phyloP scores from a whole-genome alignment of 1,140 invertebrate genomes.

The Augochlora pura region DNA sequence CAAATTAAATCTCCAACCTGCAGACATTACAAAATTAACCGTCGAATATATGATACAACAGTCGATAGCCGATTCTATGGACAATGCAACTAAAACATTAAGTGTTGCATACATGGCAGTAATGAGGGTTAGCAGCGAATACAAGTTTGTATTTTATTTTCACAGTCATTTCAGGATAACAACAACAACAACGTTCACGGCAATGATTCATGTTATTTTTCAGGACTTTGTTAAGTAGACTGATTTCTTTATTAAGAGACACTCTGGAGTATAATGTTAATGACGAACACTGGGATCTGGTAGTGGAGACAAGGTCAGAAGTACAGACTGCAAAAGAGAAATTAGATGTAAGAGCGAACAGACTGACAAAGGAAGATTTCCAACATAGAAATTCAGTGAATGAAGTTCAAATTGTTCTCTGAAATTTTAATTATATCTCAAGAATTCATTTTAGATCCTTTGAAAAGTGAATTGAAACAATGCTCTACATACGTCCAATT shows the following conservation, averaged over 20 bases:
- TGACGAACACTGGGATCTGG: slow-evolving; percentile 72
- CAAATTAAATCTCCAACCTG: slow-evolving; percentile 64
- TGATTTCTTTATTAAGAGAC: slow-evolving; percentile 72
- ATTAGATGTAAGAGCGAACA: slow-evolving; percentile 59
- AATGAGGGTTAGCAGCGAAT: slow-evolving; percentile 70
- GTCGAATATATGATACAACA: slow-evolving; percentile 75
- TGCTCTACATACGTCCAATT: too few species aligned
- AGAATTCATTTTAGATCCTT: too few species aligned
- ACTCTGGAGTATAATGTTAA: slow-evolving; percentile 64
- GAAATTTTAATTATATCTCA: too few species aligned
- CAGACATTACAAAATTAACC: slow-evolving; percentile 67
- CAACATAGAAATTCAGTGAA: too few species aligned
- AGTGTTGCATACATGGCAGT: slow-evolving; percentile 73
- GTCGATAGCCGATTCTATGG: slow-evolving; percentile 72
- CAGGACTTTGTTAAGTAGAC: slow-evolving; percentile 65
- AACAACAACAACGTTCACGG: neutral
- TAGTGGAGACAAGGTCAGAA: slow-evolving; percentile 67
- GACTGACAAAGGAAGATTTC: neutral
- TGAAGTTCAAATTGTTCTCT: too few species aligned
- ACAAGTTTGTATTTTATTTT: slow-evolving; percentile 60
- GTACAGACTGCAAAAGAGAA: slow-evolving; percentile 70
- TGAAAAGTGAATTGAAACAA: too few species aligned
- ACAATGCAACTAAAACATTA: slow-evolving; percentile 72
- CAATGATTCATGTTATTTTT: slow-evolving; percentile 40
- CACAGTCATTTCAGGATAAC: neutral